phyloP scores from a whole-genome alignment of 2,797 vertebrate species.

The Acanthis flammea region DNA sequence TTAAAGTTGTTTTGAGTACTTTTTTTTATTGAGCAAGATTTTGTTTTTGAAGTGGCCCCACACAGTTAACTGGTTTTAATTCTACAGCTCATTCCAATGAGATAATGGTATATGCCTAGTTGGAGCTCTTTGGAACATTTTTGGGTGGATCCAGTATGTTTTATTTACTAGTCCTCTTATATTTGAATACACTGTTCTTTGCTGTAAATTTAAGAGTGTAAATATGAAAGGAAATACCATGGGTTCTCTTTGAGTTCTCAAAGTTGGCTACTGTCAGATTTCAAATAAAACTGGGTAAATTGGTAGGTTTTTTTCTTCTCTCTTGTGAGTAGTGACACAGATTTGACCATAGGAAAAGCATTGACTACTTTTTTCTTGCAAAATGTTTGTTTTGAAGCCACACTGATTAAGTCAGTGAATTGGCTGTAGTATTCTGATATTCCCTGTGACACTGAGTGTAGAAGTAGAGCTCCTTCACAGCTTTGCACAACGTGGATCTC shows the following conservation, averaged over 20 bases:
- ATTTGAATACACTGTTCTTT: not conserved
- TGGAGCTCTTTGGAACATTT: not conserved
- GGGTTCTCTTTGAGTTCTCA: not conserved
- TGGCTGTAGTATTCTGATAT: not conserved
- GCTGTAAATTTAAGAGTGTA: not conserved
- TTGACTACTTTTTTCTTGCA: not conserved
- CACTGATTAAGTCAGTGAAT: not conserved
- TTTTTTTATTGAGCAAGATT: constrained; percentile 39
- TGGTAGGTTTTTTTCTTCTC: not conserved
- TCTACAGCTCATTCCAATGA: not conserved
- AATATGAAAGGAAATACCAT: not conserved
- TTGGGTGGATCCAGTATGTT: not conserved
- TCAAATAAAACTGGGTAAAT: not conserved
- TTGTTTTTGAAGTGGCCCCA: constrained; percentile 34
- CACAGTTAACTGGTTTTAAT: constrained; percentile 19
- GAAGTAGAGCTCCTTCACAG: not conserved
- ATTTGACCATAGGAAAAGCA: not conserved
- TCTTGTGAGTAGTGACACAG: not conserved
- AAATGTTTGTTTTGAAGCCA: not conserved
- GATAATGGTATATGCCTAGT: not conserved
- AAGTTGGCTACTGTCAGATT: not conserved
- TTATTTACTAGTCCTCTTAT: not conserved
- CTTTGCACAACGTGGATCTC: not conserved
- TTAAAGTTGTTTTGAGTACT: constrained; percentile 31
- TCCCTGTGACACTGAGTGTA: not conserved